A percentile compares a stretch with the other conserved stretches of the same genome.
phyloP scores from a whole-genome alignment of 2,113 vertebrate species.

The Anser brachyrhynchus region DNA sequence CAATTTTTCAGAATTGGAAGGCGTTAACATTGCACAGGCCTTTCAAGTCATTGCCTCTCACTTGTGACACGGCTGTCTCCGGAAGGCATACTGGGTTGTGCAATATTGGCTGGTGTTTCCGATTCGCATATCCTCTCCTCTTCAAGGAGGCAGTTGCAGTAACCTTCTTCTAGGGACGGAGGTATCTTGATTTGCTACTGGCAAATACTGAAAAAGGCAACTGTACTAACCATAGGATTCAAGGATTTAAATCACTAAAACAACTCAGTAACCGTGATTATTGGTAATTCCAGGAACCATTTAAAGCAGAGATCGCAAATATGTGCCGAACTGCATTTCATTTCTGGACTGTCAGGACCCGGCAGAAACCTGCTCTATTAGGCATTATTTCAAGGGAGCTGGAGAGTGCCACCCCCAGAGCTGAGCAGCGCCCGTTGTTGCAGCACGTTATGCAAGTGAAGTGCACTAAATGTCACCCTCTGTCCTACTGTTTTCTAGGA shows the following conservation, averaged over 20 bases:
- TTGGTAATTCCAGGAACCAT: not conserved
- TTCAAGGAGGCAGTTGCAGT: not conserved
- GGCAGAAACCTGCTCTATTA: not conserved
- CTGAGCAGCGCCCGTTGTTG: rapidly evolving
- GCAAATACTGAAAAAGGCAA: not conserved
- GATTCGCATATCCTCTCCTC: not conserved
- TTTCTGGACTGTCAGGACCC: not conserved
- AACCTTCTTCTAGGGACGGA: not conserved
- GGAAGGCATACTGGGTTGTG: not conserved
- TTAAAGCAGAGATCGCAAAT: not conserved
- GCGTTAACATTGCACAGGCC: not conserved
- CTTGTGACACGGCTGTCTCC: not conserved
- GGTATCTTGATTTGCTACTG: not conserved
- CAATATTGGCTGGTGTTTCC: not conserved
- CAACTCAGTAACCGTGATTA: not conserved
- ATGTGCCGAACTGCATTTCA: not conserved
- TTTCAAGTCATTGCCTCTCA: not conserved
- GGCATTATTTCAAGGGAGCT: not conserved
- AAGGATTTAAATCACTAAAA: not conserved
- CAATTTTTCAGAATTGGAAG: not conserved
- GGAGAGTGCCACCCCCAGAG: not conserved
- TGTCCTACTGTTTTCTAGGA: not conserved
- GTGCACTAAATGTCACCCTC: not conserved
- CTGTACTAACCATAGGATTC: not conserved
- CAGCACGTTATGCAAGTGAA: rapidly evolving